A percentile compares a stretch with the other conserved stretches of the same genome.
These are phyloP conservation scores for Chymomyza fuscimana DNA, from an alignment of 2,888 invertebrate genomes.

Conservation along the genomic window DNA sequence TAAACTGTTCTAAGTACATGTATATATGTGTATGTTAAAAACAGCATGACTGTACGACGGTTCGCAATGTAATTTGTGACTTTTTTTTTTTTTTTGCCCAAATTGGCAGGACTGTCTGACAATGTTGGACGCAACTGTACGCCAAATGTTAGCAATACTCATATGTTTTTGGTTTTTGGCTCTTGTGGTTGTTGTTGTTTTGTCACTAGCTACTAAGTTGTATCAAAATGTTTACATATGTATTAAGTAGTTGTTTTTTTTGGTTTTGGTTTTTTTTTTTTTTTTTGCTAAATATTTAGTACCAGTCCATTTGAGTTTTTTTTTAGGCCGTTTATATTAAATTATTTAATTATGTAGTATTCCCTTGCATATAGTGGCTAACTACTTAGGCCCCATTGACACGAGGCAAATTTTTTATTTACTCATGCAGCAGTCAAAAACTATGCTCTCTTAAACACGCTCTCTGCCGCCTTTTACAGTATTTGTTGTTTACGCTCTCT, in stretches of 20 bases:
- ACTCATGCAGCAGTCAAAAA: neutral
- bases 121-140: slow-evolving; percentile 52
- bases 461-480: neutral
- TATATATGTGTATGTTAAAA: neutral
- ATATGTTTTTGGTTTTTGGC: neutral
- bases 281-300: neutral
- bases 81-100: neutral
- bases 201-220: slow-evolving; percentile 64
- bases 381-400: neutral
- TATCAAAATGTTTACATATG: slow-evolving; percentile 60
- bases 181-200: slow-evolving; percentile 23
- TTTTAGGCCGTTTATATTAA: slow-evolving; percentile 14
- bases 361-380: neutral
- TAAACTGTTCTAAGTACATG: slow-evolving; percentile 5
- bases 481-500: neutral
- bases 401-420: too few relatives aligned
- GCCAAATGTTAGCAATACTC: slow-evolving; percentile 22
- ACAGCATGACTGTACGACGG: neutral
- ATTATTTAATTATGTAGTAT: neutral
- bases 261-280: neutral
- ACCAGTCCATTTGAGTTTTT: slow-evolving; percentile 7
- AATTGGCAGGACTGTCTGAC: neutral
- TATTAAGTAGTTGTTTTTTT: slow-evolving; percentile 32
- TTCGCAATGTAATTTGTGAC: neutral
- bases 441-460: neutral